phyloP scores from a whole-genome alignment of 2,797 vertebrate species.

The Tiaroga cobitis region DNA sequence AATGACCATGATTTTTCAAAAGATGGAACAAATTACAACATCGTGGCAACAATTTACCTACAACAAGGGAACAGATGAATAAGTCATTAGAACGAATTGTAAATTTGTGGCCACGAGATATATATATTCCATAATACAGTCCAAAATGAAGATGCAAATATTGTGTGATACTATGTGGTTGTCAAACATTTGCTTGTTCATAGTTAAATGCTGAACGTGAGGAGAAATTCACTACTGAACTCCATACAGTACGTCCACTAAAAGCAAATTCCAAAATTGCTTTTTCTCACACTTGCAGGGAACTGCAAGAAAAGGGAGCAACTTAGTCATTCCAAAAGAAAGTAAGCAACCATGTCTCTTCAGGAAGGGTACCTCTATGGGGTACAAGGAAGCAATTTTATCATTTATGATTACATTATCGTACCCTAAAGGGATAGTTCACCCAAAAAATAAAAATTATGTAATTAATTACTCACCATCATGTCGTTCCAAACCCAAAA shows the following conservation, averaged over 20 bases:
- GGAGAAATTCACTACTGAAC: not conserved
- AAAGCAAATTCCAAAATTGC: not conserved
- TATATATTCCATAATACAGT: not conserved
- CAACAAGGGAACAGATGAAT: not conserved
- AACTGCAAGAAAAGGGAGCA: not conserved
- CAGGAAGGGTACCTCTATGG: not conserved
- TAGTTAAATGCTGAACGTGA: not conserved
- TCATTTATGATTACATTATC: not conserved
- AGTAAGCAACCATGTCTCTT: not conserved
- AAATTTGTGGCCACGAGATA: not conserved
- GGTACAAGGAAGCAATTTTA: not conserved
- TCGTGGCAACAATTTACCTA: not conserved
- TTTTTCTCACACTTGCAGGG: not conserved
- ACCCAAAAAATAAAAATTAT: too few relatives aligned
- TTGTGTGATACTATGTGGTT: not conserved
- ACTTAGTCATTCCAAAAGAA: not conserved
- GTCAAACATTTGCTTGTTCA: not conserved
- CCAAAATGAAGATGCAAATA: not conserved
- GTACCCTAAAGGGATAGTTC: too few relatives aligned
- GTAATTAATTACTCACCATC: too few relatives aligned
- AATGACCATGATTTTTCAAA: not conserved
- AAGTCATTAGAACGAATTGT: not conserved
- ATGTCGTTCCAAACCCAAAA: too few relatives aligned
- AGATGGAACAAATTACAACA: too few relatives aligned
- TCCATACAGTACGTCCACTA: not conserved